These are phyloP conservation scores for Tanypteryx hageni DNA, from an alignment of 2,888 invertebrate species.

Conservation along the genomic window DNA sequence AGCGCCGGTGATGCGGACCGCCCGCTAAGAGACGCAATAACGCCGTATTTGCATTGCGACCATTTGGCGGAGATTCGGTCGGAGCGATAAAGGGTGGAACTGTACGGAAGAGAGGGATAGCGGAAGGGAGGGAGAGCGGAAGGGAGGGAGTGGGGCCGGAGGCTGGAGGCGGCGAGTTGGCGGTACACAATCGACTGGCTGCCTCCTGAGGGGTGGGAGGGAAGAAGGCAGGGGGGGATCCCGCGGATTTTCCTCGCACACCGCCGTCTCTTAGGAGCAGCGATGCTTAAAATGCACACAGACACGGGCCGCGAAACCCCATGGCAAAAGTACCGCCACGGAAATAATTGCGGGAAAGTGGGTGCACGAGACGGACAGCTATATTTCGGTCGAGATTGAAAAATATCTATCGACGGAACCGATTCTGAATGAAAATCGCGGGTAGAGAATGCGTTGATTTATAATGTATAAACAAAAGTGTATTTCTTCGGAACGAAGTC, in stretches of 20 bases:
- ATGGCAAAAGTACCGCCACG: not conserved
- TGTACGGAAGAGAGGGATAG: conserved; percentile 1
- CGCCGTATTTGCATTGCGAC: conserved; percentile 62
- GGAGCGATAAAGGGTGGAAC: conserved; percentile 46
- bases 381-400: not conserved
- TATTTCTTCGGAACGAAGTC: too few species aligned
- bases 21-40: conserved; percentile 54
- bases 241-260: not conserved
- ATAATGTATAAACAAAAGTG: too few species aligned
- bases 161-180: not conserved
- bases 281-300: conserved; percentile 24
- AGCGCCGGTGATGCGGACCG: conserved; percentile 20
- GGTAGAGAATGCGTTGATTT: too few species aligned
- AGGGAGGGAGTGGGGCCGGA: not conserved
- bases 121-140: conserved; percentile 1
- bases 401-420: not conserved
- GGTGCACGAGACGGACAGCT: not conserved
- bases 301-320: not conserved
- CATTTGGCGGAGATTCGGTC: conserved; percentile 61
- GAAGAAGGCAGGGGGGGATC: too few species aligned
- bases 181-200: not conserved
- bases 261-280: conserved; percentile 13
- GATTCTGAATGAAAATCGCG: too few species aligned
- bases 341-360: conserved; percentile 9
- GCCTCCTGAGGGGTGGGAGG: not conserved